Evolutionary conservation across 2,113 vertebrate species (phyloP).

Genomic region (Zapus hudsonius): DNA sequence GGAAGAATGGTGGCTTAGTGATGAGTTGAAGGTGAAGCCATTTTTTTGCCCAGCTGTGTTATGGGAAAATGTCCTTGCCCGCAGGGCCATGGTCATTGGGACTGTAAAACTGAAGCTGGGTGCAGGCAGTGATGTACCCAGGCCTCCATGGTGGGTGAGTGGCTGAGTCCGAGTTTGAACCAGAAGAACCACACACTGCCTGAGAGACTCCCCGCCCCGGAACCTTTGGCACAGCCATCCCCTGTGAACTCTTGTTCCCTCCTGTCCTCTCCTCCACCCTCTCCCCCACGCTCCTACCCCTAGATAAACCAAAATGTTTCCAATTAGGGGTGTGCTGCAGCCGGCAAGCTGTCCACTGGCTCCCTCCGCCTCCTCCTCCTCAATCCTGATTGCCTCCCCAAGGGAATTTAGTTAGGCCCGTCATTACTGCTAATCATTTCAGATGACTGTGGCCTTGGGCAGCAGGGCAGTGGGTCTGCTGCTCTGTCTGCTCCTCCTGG

Average conservation of each 20-base stretch:
- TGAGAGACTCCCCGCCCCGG: not conserved
- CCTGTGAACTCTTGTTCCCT: constrained; percentile 73
- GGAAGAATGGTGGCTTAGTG: not conserved
- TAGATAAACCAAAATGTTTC: constrained; percentile 78
- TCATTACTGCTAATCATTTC: constrained; percentile 81
- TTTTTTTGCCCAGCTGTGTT: not conserved
- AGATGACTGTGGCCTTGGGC: constrained; percentile 53
- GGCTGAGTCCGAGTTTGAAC: not conserved
- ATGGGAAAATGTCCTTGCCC: not conserved
- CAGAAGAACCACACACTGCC: not conserved
- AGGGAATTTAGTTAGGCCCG: constrained; percentile 73
- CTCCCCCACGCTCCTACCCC: constrained; percentile 36
- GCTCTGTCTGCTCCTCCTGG: not conserved
- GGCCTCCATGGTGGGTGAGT: not conserved
- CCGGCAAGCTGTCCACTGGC: constrained; percentile 66
- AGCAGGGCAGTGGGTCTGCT: constrained; percentile 29
- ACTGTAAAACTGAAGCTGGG: not conserved
- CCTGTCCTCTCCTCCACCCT: constrained; percentile 71
- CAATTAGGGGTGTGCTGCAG: constrained; percentile 74
- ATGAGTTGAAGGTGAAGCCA: not conserved
- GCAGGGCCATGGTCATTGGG: not conserved
- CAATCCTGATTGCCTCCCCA: constrained; percentile 77
- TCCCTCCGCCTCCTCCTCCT: constrained; percentile 46
- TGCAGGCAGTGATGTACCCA: not conserved
- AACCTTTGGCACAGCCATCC: not conserved